Evolutionary conservation across 2,113 vertebrate genomes (phyloP).

Genomic region (Bungarus multicinctus): DNA sequence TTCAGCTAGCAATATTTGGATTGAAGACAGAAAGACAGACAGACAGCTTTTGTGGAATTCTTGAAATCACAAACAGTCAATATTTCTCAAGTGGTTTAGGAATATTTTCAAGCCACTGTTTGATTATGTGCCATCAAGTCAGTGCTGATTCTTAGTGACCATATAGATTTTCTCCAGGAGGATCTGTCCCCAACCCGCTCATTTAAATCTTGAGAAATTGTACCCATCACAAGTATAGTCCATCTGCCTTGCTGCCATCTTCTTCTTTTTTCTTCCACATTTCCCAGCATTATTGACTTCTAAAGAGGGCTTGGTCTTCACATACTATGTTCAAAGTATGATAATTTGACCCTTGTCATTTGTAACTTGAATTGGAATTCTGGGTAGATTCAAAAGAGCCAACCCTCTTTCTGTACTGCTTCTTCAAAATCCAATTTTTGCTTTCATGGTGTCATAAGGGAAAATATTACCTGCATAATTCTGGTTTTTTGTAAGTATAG

Average conservation of each 20-base stretch:
- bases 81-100: neutral
- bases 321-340: neutral
- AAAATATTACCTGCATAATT: neutral
- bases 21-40: neutral
- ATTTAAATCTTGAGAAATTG: neutral
- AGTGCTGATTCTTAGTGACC: neutral
- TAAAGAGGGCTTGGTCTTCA: neutral
- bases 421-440: neutral
- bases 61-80: neutral
- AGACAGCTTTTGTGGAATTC: neutral
- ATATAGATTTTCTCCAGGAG: neutral
- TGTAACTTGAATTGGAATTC: neutral
- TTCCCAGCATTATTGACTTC: neutral
- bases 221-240: neutral
- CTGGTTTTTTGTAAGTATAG: neutral
- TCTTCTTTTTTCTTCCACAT: neutral
- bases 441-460: neutral
- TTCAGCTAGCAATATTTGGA: neutral
- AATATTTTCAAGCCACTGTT: neutral
- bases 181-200: neutral
- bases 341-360: neutral
- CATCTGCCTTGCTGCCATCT: neutral
- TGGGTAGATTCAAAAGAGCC: neutral
- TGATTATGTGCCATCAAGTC: neutral
- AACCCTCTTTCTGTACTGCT: neutral